Percentiles rank a stretch among this genome's conserved stretches.
Conservation (phyloP, 2,888 invertebrate species). For the Drosophila siamana region DNA sequence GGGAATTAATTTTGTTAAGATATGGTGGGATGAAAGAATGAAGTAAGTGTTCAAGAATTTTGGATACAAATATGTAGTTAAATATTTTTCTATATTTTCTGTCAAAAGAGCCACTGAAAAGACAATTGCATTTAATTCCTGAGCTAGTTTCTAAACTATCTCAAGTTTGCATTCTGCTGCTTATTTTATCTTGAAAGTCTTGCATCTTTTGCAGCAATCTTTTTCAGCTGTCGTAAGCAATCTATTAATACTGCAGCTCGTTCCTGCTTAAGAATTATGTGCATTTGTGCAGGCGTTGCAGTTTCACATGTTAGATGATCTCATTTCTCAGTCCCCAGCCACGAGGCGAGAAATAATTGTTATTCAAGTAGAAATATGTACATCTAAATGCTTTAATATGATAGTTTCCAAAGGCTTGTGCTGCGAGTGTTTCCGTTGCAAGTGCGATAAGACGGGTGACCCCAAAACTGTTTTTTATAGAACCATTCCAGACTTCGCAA, state of each 20-base stretch:
- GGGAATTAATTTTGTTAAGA: not conserved
- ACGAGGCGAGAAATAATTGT: not conserved
- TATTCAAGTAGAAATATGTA: conserved; percentile 10
- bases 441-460: conserved; percentile 66
- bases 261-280: conserved; percentile 17
- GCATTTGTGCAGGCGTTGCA: conserved; percentile 40
- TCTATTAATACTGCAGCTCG: conserved; percentile 25
- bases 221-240: conserved; percentile 29
- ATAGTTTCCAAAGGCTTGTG: conserved; percentile 15
- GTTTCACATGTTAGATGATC: conserved; percentile 45
- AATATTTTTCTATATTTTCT: too few species aligned
- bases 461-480: conserved; percentile 48
- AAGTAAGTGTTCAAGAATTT: not conserved
- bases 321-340: conserved; percentile 39
- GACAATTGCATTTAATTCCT: too few species aligned
- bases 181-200: not conserved
- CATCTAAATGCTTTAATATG: conserved; percentile 13
- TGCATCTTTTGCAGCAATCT: too few species aligned
- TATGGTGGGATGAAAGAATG: not conserved
- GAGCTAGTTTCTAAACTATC: not conserved
- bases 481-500: conserved; percentile 34
- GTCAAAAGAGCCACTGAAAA: too few species aligned
- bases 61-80: too few species aligned
- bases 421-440: conserved; percentile 66
- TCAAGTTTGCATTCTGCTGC: not conserved